Base-by-base conservation (phyloP, 1,140 invertebrate species). In the Trinorchestia longiramus region DNA sequence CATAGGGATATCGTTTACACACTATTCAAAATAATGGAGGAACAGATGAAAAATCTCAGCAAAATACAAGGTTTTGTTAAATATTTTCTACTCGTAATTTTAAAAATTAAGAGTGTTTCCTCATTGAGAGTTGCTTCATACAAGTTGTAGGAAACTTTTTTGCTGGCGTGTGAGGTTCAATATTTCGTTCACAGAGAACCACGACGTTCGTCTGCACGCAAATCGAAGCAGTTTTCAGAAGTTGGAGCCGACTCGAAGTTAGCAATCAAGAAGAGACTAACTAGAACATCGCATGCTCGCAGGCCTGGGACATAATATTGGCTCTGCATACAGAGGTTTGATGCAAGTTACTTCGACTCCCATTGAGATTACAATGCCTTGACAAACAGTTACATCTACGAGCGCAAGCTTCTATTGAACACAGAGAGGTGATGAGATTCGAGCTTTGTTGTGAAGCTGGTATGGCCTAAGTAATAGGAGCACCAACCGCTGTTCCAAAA, bases 231-330 rank as follows among this genome's bases (percentile, higher is more conserved):
- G 92, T 94, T 94, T 94, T 94, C 43, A 94, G 92, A 94, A 94
- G 92, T 94, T 94, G 92, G 43, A 45, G 92, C 92, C 4, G 44
- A 44, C 41, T 94, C 92, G 44, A 94, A 94, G 92, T 94, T 94
- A 94, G 92, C 92, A 94, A 94, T 94, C 92, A 94, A 94, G 92
- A 94, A 94, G 92, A 94, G 92, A 94, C 92, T 94, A 94, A 94
- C 92, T 47, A 94, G 43, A 94, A 43, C 92, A 43, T 47, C 92
- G 11, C 92, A 94, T 47, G 43, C 92, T 40, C 92, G 43, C 11
- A 47, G 44, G 44, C 92, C 44, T 94, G 44, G 41, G 92, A 45
- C 92, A 94, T 94, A 94, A 94, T 94, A 94, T 94, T 94, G 92
- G 41, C 92, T 94, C 92, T 94, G 88, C 92, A 94, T 94, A 94